These are phyloP conservation scores for Beroe forskalii DNA, from an alignment of 37 sponge, comb jelly and placozoan genomes.

Conservation along the genomic window DNA sequence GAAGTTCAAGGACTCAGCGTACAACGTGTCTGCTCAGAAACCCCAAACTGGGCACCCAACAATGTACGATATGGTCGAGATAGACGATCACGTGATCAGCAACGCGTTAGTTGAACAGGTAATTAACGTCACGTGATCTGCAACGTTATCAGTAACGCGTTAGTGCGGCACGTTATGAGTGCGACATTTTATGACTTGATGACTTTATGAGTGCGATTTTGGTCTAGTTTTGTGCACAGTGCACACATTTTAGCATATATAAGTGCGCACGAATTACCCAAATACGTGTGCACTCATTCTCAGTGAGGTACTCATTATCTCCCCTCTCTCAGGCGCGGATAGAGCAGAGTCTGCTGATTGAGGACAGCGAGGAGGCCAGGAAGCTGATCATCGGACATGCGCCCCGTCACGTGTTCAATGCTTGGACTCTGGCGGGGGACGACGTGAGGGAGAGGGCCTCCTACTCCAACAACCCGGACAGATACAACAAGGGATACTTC, in stretches of 20 bases:
- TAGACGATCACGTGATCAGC: slow-evolving; percentile 28
- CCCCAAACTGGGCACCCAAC: slow-evolving; percentile 40
- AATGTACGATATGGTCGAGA: slow-evolving; percentile 56
- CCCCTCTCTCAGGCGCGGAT: slow-evolving; percentile 59
- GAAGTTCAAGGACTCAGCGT: slow-evolving; percentile 33
- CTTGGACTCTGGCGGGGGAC: slow-evolving; percentile 66
- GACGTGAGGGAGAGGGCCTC: background rate
- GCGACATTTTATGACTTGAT: too few species aligned
- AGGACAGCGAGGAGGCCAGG: slow-evolving; percentile 57
- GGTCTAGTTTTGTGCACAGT: too few species aligned
- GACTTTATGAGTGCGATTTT: too few species aligned
- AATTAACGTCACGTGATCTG: too few species aligned
- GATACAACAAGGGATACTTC: slow-evolving; percentile 24
- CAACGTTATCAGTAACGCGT: too few species aligned
- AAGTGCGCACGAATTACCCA: too few species aligned
- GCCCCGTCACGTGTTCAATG: slow-evolving; percentile 6
- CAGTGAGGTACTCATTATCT: too few species aligned
- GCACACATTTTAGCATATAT: too few species aligned
- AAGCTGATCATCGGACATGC: slow-evolving; percentile 57
- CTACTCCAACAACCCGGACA: slow-evolving; percentile 45
- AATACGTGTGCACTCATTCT: too few species aligned
- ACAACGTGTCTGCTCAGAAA: background rate
- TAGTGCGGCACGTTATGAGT: too few species aligned
- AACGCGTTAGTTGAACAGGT: slow-evolving; percentile 52
- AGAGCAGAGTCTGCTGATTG: slow-evolving; percentile 66